These are phyloP conservation scores for Agrochola circellaris DNA, from an alignment of 2,888 invertebrate genomes.

Conservation along the genomic window DNA sequence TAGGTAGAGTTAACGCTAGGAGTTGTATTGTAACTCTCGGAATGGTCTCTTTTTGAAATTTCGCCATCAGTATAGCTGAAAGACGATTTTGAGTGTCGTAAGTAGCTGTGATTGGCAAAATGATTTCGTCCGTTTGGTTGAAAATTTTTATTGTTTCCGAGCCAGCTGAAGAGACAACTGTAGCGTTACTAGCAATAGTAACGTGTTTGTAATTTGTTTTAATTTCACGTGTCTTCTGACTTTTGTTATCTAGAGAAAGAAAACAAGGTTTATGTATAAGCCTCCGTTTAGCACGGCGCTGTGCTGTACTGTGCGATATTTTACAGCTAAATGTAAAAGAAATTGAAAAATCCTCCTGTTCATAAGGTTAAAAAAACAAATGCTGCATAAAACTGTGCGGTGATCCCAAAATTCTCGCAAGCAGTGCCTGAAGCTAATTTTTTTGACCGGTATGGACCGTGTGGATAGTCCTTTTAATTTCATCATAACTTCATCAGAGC, in stretches of 20 bases:
- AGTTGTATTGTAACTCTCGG: slow-evolving; percentile 71
- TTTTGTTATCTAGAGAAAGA: slow-evolving; percentile 63
- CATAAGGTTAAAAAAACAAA: not conserved
- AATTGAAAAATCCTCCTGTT: not conserved
- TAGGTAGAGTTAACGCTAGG: slow-evolving; percentile 68
- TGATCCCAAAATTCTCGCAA: not conserved
- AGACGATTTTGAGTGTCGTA: slow-evolving; percentile 73
- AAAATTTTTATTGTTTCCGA: not conserved
- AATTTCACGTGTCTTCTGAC: not conserved
- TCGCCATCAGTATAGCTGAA: slow-evolving; percentile 70
- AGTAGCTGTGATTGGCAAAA: slow-evolving; percentile 65
- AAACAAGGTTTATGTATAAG: slow-evolving; percentile 4
- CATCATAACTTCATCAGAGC: not conserved
- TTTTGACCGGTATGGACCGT: not conserved
- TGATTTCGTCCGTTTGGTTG: slow-evolving; percentile 11
- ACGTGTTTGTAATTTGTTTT: slow-evolving; percentile 3
- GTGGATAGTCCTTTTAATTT: too few relatives aligned
- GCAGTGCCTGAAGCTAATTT: not conserved
- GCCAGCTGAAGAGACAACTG: not conserved
- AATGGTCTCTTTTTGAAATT: slow-evolving; percentile 62
- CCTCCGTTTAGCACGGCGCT: too few relatives aligned
- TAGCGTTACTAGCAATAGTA: slow-evolving; percentile 13
- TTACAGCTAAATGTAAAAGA: not conserved
- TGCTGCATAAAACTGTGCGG: not conserved
- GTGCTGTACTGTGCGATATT: not conserved